phyloP scores from a whole-genome alignment of 2,888 invertebrate species.

The Xestia rhomboidea region DNA sequence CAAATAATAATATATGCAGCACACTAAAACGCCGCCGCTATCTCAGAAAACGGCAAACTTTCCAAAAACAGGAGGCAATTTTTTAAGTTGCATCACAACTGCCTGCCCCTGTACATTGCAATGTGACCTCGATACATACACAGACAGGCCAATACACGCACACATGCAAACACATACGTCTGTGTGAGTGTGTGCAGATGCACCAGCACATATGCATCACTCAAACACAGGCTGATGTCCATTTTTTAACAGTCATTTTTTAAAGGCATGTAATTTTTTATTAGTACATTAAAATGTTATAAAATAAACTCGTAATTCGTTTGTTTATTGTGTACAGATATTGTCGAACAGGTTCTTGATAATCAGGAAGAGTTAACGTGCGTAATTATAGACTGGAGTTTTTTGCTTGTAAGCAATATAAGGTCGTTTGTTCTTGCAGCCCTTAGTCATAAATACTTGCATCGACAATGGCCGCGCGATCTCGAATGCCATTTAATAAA shows the following conservation, averaged over 20 bases:
- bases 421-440: constrained; percentile 12
- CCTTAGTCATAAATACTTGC: constrained; percentile 6
- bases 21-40: constrained; percentile 61
- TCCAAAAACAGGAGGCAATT: constrained; percentile 79
- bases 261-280: constrained; percentile 58
- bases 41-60: constrained; percentile 72
- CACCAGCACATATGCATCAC: constrained; percentile 73
- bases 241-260: constrained; percentile 69
- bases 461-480: not conserved
- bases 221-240: constrained; percentile 76
- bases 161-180: constrained; percentile 58
- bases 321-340: constrained; percentile 67
- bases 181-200: constrained; percentile 74
- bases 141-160: constrained; percentile 70
- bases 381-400: constrained; percentile 38
- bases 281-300: constrained; percentile 67
- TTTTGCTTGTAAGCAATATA: constrained; percentile 25
- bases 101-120: constrained; percentile 79
- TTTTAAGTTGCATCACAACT: constrained; percentile 80
- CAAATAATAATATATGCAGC: constrained; percentile 61
- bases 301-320: constrained; percentile 66
- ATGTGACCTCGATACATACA: constrained; percentile 87
- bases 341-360: constrained; percentile 57
- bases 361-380: constrained; percentile 60
- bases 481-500: constrained; percentile 9